Base-by-base conservation (phyloP, 1,140 invertebrate species). In the Drosophila lacteicornis region DNA sequence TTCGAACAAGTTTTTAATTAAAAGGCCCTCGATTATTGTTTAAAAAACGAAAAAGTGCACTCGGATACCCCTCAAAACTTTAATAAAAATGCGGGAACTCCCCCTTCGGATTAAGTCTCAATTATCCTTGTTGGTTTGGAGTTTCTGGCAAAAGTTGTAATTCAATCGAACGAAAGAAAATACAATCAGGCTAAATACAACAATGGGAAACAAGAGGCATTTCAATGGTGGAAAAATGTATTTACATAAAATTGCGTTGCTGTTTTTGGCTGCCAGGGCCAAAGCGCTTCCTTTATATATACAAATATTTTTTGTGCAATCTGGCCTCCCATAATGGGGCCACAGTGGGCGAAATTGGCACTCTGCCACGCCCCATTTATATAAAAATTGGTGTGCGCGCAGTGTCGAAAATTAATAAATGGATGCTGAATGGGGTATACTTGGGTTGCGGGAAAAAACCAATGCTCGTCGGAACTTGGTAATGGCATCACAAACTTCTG, bases 331-430 rank as follows among this genome's bases (percentile, higher is more conserved):
- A 58, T 68, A 77, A 68, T 38, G 12, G 42, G 30, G 45, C 45
- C 25, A 61, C 17, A 56, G 38, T 42, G 22, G 25, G 59, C 56
- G 27, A 80, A 70, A 74, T 76, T 82, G 80, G 65, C 68, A 43
- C 55, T 36, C 38, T 51, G 65, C 77, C 80, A 75, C 68, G 76
- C 77, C 84, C 69, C 33, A 38, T 80, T 87, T 75, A 59, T 75
- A 59, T 56, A 19, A 50, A 50, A 82, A 78, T 78, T 40, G 57
- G 66, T 69, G 58, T 56, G 71, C 56, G 60, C 58, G 65, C 63
- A 56, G n/a, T 75, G 84, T 88, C 84, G 69, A 88, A 90, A 88
- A 84, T 88, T 88, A 88, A 88, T 90, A 84, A 88, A 88, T 82
- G 79, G 67, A 46, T 61, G 60, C 67, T 62, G 82, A 66, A 59